A percentile compares a stretch with the other conserved stretches of the same genome.
Conservation (phyloP, 1,140 invertebrate genomes). For the Octopus sinensis region DNA sequence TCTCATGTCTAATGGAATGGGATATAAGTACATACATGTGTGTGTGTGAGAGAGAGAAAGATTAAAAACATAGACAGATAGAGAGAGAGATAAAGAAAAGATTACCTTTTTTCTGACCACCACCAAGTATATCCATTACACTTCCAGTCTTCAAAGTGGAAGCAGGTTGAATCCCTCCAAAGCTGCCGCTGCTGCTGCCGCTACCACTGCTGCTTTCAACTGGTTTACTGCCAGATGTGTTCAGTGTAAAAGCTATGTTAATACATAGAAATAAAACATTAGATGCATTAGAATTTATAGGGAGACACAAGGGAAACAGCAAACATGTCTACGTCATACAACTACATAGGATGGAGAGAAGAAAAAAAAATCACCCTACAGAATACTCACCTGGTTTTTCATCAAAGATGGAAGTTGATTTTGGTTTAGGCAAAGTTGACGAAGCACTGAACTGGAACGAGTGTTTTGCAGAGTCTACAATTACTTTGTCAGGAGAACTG, state of each 20-base stretch:
- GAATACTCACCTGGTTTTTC: no score
- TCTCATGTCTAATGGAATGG: no score
- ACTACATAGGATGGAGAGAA: no score
- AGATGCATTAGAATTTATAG: no score
- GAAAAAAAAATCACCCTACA: no score
- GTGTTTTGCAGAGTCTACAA: neutral
- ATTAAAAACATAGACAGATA: neutral
- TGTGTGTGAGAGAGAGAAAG: no score
- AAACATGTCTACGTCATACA: no score
- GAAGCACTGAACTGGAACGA: neutral
- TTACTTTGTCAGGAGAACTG: conserved; percentile 42
- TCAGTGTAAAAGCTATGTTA: neutral
- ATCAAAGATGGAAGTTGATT: neutral
- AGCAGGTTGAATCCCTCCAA: conserved; percentile 23
- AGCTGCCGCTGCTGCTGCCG: neutral
- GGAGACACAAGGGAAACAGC: no score
- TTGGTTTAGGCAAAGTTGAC: neutral
- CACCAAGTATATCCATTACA: conserved; percentile 50
- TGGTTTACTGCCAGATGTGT: neutral
- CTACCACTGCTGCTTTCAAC: no score
- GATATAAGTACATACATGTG: no score
- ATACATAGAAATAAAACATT: no score
- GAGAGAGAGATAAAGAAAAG: neutral
- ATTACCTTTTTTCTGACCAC: neutral
- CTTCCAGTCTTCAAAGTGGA: conserved; percentile 39